Base-by-base conservation (phyloP, 2,797 vertebrate species). In the Melanotaenia boesemani region DNA sequence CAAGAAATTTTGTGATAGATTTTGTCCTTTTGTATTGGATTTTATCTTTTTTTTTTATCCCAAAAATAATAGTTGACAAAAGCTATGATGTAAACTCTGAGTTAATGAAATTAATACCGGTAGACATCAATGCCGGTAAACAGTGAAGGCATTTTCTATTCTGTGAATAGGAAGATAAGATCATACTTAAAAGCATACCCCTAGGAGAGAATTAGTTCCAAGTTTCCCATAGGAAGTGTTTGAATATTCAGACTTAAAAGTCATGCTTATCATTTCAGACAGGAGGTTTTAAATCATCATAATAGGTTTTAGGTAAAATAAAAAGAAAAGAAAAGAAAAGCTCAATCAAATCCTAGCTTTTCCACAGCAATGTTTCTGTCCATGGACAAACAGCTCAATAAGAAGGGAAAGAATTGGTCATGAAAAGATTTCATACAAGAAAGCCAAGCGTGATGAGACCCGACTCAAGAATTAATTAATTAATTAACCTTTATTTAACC, bases 191-290 rank as follows among this genome's bases (percentile, higher is more conserved):
- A 15, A 15, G 39, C 13, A 12, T 4, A 24, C 22, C 50, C 48
- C n/a, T 11, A 11, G 11, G 18, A 11, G 18, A 22, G 50, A 68
- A 61, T 68, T 44, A 59, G 60, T 48, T 72, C 59, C 63, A 74
- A 66, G 56, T n/a, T 2, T 37, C 34, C 54, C 6, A 28, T n/a
- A 67, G 34, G 58, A 67, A 34, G 4, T 34, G 30, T 6, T 16
- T 1, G 16, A 16, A 32, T 72, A 30, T 60, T 37, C 10, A 44
- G 26, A 20, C 39, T 39, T 56, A 61, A 32, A 20, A n/a, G 18
- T 48, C 0, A 48, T 20, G 7, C 5, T 48, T 8, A 9, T n/a
- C 2, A 10, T 22, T 50, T 50, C 9, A 50, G 2, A 22, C n/a
- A 15, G 50, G 9, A 15, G 12, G 52, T 22, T 13, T 50, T 18